phyloP scores from a whole-genome alignment of 2,888 invertebrate species.

The Brachypalpus laphriformis region DNA sequence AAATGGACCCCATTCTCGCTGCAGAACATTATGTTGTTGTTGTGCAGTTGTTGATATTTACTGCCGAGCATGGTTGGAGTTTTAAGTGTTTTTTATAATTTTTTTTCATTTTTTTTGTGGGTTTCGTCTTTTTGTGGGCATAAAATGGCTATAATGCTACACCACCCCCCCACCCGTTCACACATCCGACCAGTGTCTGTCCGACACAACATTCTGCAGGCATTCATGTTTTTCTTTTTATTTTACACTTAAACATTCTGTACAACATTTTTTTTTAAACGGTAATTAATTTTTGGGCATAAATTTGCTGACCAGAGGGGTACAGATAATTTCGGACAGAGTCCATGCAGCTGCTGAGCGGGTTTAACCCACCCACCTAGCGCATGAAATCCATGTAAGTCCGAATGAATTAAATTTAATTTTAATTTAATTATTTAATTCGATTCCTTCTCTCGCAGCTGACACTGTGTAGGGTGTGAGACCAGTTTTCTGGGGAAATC shows the following conservation, averaged over 20 bases:
- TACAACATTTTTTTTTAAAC: conserved; percentile 38
- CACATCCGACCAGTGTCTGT: conserved; percentile 55
- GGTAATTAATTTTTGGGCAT: conserved; percentile 57
- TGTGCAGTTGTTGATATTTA: conserved; percentile 45
- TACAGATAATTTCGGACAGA: no score
- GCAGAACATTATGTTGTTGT: conserved; percentile 18
- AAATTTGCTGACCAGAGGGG: conserved; percentile 1
- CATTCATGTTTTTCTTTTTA: conserved; percentile 6
- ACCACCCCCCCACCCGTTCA: conserved; percentile 39
- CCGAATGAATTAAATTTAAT: conserved; percentile 64
- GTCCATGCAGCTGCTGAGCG: not conserved
- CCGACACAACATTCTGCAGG: conserved; percentile 54
- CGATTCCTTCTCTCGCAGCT: not conserved
- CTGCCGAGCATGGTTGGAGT: conserved; percentile 23
- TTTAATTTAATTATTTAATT: conserved; percentile 70
- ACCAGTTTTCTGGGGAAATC: not conserved
- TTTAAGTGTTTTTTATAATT: conserved; percentile 33
- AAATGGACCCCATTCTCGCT: conserved; percentile 9
- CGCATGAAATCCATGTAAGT: conserved; percentile 26
- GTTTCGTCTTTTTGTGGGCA: not conserved
- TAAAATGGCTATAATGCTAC: conserved; percentile 56
- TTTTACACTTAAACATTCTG: conserved; percentile 38
- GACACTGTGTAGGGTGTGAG: not conserved
- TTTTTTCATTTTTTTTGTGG: not conserved
- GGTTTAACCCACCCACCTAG: conserved; percentile 18